Evolutionary conservation across 2,113 vertebrate genomes (phyloP).

Genomic region (Stercorarius parasiticus): DNA sequence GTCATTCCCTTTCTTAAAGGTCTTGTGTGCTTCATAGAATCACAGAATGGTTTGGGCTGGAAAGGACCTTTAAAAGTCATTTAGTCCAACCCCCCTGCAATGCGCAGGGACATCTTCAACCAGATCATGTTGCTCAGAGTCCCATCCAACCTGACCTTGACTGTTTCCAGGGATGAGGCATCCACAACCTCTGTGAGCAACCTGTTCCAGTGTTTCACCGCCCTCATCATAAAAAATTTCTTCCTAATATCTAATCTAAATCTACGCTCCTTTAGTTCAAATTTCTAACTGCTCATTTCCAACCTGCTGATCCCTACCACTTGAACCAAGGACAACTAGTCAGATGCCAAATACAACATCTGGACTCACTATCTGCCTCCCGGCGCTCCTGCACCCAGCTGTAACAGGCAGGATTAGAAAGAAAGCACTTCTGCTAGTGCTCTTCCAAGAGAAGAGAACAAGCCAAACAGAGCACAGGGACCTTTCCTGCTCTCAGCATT

Average conservation of each 20-base stretch:
- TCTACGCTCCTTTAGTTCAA: not conserved
- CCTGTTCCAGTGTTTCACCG: not conserved
- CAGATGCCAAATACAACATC: not conserved
- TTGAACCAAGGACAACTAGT: not conserved
- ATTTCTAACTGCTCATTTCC: not conserved
- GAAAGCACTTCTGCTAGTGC: not conserved
- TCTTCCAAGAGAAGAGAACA: not conserved
- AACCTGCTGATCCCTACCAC: not conserved
- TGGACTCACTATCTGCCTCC: not conserved
- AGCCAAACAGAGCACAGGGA: not conserved
- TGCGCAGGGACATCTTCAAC: not conserved
- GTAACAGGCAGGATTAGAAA: not conserved
- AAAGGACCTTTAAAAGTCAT: not conserved
- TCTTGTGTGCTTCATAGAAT: not conserved
- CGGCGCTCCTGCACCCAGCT: fast-evolving
- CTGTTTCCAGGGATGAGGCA: not conserved
- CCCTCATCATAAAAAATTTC: fast-evolving
- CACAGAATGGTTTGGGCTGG: not conserved
- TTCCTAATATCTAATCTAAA: not conserved
- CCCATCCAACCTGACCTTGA: not conserved
- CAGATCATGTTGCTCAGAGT: not conserved
- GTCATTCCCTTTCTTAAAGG: not conserved
- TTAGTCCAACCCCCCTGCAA: not conserved
- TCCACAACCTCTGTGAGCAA: not conserved
- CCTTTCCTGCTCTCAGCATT: not conserved